These are phyloP conservation scores for Hedya salicella DNA, from an alignment of 2,888 invertebrate genomes.

Conservation along the genomic window DNA sequence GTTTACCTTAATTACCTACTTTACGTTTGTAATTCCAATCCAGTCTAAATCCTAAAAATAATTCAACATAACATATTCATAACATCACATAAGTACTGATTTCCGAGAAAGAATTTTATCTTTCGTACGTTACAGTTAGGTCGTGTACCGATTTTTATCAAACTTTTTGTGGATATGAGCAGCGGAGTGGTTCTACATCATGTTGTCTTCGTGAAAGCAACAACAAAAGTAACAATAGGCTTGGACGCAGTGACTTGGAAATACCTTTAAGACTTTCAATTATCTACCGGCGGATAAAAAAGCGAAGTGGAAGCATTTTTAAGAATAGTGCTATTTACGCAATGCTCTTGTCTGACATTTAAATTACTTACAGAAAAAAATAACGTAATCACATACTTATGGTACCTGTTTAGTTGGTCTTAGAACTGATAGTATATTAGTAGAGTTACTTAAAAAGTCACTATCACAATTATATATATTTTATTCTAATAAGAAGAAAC, in stretches of 20 bases:
- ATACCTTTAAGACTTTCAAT: conserved; percentile 57
- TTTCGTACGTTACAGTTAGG: conserved; percentile 35
- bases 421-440: too few relatives aligned
- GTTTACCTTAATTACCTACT: too few relatives aligned
- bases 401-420: too few relatives aligned
- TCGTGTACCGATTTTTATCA: conserved; percentile 44
- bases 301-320: conserved; percentile 13
- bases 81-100: conserved; percentile 19
- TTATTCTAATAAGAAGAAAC: too few relatives aligned
- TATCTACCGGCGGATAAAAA: conserved; percentile 48
- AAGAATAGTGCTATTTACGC: conserved; percentile 19
- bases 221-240: conserved; percentile 49
- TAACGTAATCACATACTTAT: too few relatives aligned
- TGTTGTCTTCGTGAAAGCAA: conserved; percentile 51
- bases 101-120: conserved; percentile 44
- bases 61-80: conserved; percentile 21
- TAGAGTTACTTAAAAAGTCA: too few relatives aligned
- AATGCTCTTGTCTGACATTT: neutral
- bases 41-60: neutral
- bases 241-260: conserved; percentile 44
- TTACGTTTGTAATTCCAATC: neutral
- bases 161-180: conserved; percentile 46
- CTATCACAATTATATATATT: too few relatives aligned
- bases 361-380: too few relatives aligned
- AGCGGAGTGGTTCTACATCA: conserved; percentile 50